Percentiles rank a stretch among this genome's conserved stretches.
phyloP scores from a whole-genome alignment of 2,797 vertebrate species.

The Gallinago nigripennis region DNA sequence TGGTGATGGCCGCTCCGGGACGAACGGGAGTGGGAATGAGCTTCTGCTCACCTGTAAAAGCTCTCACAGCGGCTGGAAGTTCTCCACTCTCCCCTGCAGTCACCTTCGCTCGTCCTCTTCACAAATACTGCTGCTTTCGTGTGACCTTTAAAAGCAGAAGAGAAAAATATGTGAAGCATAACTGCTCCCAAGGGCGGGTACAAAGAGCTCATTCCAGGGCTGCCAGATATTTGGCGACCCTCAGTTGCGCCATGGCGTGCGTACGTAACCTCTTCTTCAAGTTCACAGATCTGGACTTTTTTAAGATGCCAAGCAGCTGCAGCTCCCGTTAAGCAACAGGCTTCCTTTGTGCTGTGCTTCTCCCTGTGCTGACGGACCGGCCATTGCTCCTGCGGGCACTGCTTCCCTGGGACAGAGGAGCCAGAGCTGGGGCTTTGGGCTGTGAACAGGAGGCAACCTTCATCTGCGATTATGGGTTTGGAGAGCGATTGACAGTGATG shows the following conservation, averaged over 20 bases:
- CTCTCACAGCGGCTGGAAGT: not conserved
- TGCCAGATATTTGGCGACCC: not conserved
- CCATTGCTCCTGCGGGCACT: not conserved
- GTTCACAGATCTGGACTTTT: not conserved
- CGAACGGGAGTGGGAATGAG: not conserved
- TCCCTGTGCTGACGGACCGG: accelerated
- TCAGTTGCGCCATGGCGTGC: not conserved
- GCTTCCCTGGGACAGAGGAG: not conserved
- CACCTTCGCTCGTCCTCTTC: not conserved
- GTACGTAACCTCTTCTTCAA: not conserved
- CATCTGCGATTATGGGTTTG: accelerated
- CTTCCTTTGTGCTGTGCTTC: not conserved
- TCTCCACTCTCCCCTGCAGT: not conserved
- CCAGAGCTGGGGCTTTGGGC: not conserved
- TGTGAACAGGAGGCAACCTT: accelerated
- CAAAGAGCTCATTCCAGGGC: slow-evolving; percentile 24
- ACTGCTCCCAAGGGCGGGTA: slow-evolving; percentile 18
- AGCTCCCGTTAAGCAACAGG: not conserved
- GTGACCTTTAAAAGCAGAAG: not conserved
- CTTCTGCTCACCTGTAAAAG: not conserved
- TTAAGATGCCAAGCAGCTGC: not conserved
- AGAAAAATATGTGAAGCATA: not conserved
- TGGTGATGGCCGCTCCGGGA: not conserved
- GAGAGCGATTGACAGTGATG: accelerated
- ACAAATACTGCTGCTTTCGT: not conserved